phyloP scores from a whole-genome alignment of 2,113 vertebrate species.

The Lagopus muta region DNA sequence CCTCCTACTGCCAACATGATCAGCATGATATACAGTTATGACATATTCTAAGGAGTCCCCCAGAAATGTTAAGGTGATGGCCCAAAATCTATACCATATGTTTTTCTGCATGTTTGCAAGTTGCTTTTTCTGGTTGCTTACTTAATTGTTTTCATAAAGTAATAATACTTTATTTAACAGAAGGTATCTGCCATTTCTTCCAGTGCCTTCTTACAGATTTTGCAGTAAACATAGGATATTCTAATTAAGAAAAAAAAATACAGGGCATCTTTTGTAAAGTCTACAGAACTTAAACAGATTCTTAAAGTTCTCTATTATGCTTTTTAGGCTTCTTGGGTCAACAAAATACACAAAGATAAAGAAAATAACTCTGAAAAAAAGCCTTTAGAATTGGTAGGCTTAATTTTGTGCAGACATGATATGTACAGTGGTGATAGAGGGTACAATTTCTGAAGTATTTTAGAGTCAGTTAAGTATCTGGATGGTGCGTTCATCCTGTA shows the following conservation, averaged over 20 bases:
- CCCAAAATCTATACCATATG: neutral
- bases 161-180: neutral
- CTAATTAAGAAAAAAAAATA: neutral
- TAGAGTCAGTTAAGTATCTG: neutral
- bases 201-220: neutral
- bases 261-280: neutral
- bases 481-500: neutral
- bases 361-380: neutral
- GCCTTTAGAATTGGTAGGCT: neutral
- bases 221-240: neutral
- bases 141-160: neutral
- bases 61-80: neutral
- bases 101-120: neutral
- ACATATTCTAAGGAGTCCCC: neutral
- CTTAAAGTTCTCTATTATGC: neutral
- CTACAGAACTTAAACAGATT: neutral
- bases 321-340: neutral
- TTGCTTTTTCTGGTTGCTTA: neutral
- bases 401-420: neutral
- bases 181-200: neutral
- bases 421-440: neutral
- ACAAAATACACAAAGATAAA: neutral
- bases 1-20: neutral
- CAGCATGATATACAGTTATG: neutral
- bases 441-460: neutral